Conservation (phyloP, 1,140 invertebrate species). For the Chionoecetes opilio region DNA sequence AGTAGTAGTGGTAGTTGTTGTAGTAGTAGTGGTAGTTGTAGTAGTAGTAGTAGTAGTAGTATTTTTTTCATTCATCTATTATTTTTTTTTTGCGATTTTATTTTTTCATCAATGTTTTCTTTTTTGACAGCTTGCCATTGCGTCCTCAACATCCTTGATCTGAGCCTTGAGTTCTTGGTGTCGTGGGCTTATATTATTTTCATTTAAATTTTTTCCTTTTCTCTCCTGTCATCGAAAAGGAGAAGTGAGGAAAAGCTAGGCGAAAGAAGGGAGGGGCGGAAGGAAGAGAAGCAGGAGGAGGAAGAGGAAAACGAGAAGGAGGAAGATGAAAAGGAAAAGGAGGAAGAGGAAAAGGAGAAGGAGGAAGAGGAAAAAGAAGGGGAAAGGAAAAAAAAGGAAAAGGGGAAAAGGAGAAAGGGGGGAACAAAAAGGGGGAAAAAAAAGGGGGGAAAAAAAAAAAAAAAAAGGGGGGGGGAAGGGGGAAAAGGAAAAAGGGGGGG, state of each 20-base stretch:
- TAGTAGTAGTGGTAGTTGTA: background rate
- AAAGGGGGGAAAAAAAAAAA: no score
- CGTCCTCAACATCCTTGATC: no score
- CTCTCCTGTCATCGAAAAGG: no score
- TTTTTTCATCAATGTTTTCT: background rate
- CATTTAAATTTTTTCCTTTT: no score
- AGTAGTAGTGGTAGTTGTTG: background rate
- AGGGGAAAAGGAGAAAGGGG: background rate
- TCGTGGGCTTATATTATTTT: no score
- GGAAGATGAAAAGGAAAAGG: background rate
- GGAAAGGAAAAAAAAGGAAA: background rate
- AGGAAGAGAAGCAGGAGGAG: no score
- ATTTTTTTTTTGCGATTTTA: no score
- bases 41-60: background rate
- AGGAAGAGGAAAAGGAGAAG: background rate
- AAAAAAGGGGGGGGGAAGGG: background rate
- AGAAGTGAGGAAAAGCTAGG: no score
- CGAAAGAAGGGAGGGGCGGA: no score
- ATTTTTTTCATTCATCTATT: no score
- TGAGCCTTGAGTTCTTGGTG: no score
- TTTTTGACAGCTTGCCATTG: no score
- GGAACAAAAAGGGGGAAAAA: background rate
- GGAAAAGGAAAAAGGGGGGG: background rate
- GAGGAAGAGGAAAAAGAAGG: background rate
- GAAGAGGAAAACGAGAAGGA: background rate